Conservation (phyloP, 2,888 invertebrate genomes). For the Branchellion lobata region DNA sequence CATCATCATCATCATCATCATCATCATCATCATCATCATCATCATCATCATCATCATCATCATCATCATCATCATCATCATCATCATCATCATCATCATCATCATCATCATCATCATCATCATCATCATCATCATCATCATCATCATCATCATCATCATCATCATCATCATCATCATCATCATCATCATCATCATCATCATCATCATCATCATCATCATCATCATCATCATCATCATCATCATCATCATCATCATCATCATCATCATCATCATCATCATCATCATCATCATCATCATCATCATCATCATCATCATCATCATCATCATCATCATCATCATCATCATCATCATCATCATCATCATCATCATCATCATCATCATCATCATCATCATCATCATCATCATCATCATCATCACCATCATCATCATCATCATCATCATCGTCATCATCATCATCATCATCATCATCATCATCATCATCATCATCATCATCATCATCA, state of each 20-base stretch:
- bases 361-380: too few relatives aligned
- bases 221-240: slow-evolving; percentile 28
- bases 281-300: slow-evolving; percentile 34
- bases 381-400: slow-evolving; percentile 31
- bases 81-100: slow-evolving; percentile 26
- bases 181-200: slow-evolving; percentile 28
- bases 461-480: too few relatives aligned
- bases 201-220: slow-evolving; percentile 26
- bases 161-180: slow-evolving; percentile 16
- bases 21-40: slow-evolving; percentile 26
- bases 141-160: slow-evolving; percentile 26
- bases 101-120: slow-evolving; percentile 16
- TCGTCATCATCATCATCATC: too few relatives aligned
- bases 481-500: not conserved
- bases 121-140: slow-evolving; percentile 28
- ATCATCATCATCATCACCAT: slow-evolving; percentile 35
- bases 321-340: slow-evolving; percentile 30
- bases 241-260: slow-evolving; percentile 34
- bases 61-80: slow-evolving; percentile 28
- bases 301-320: slow-evolving; percentile 34
- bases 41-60: slow-evolving; percentile 16
- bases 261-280: slow-evolving; percentile 34
- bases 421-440: slow-evolving; percentile 35
- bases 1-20: slow-evolving; percentile 28
- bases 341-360: too few relatives aligned